These are phyloP conservation scores for Alloscopus bannaensis DNA, from an alignment of 2,888 invertebrate species.

Conservation along the genomic window DNA sequence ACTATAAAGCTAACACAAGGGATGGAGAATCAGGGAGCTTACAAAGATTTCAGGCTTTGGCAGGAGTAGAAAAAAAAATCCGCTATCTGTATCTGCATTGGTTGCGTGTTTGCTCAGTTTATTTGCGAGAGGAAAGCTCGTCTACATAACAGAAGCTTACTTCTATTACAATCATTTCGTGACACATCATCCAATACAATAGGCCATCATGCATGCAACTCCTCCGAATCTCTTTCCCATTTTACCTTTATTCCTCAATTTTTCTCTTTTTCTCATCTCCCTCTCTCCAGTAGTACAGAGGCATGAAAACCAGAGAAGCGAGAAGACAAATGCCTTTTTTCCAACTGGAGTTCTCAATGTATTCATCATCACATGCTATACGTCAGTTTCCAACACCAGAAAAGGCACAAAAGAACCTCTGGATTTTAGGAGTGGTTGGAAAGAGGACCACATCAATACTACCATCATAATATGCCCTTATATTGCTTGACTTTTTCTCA, in stretches of 20 bases:
- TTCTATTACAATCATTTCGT: slow-evolving; percentile 45
- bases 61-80: background rate
- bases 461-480: slow-evolving; percentile 35
- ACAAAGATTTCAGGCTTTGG: background rate
- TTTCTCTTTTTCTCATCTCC: slow-evolving; percentile 15
- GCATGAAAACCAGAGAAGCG: slow-evolving; percentile 1
- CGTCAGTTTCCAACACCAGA: slow-evolving; percentile 24
- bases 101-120: no score
- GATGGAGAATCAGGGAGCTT: background rate
- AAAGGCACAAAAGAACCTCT: slow-evolving; percentile 21
- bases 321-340: slow-evolving; percentile 28
- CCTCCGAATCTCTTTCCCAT: background rate
- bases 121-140: slow-evolving; percentile 19
- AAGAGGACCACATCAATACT: slow-evolving; percentile 6
- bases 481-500: slow-evolving; percentile 41
- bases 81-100: background rate
- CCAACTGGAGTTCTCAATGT: background rate
- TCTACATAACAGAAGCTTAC: slow-evolving; percentile 19
- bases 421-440: slow-evolving; percentile 5
- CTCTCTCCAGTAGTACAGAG: background rate
- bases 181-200: slow-evolving; percentile 43
- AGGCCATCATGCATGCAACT: slow-evolving; percentile 25
- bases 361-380: slow-evolving; percentile 36
- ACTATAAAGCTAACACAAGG: background rate
- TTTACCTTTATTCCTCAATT: slow-evolving; percentile 3